Evolutionary conservation across 1,140 invertebrate species (phyloP).

Genomic region (Chironomus striatipennis): DNA sequence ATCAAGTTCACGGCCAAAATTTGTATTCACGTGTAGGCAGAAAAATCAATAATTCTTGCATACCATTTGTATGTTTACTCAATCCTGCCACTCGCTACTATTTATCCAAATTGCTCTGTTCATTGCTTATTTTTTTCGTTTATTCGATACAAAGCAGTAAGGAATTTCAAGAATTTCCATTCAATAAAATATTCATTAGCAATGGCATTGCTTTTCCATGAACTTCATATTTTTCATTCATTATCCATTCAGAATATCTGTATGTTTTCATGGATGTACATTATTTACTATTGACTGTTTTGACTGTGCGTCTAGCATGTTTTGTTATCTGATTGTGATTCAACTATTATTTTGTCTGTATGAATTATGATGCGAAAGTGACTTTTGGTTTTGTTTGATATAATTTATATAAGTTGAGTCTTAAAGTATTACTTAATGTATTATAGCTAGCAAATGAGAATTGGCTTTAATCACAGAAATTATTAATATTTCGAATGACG

Average conservation of each 20-base stretch:
- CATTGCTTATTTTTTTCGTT: not conserved
- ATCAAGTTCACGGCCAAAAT: slow-evolving; percentile 10
- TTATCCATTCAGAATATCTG: not conserved
- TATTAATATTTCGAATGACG: too few relatives aligned
- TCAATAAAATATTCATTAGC: slow-evolving; percentile 15
- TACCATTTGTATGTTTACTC: not conserved
- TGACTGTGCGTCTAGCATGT: too few relatives aligned
- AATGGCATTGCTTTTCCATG: not conserved
- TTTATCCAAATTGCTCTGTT: not conserved
- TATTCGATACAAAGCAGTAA: not conserved
- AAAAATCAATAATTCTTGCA: slow-evolving; percentile 17
- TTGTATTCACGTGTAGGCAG: not conserved
- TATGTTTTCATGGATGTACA: too few relatives aligned
- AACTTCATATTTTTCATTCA: not conserved
- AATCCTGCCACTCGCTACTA: not conserved
- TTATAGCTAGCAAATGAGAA: too few relatives aligned
- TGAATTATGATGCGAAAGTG: too few relatives aligned
- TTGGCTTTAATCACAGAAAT: too few relatives aligned
- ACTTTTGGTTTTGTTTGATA: too few relatives aligned
- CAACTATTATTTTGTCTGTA: too few relatives aligned
- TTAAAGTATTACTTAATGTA: too few relatives aligned
- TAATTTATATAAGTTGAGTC: too few relatives aligned
- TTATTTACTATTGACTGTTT: too few relatives aligned
- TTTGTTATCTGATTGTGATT: too few relatives aligned
- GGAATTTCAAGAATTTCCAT: slow-evolving; percentile 17